Evolutionary conservation across 1,140 invertebrate genomes (phyloP).

Genomic region (Drosophila pseudoobscura): DNA sequence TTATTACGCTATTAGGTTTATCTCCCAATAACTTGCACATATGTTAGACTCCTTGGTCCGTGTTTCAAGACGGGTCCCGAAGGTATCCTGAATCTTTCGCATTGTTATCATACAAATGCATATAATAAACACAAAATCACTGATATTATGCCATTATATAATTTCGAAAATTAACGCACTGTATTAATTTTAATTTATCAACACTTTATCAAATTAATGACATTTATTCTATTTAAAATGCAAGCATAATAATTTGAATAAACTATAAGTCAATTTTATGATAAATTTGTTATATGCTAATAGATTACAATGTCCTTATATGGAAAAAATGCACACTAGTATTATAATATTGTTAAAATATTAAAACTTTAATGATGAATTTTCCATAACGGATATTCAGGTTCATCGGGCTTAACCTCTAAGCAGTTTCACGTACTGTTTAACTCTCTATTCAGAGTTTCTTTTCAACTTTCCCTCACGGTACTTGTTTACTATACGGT

Average conservation of each 20-base stretch:
- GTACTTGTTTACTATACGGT: conserved; percentile 86
- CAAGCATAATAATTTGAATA: conserved; percentile 44
- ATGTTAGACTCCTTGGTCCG: conserved; percentile 96
- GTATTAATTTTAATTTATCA: conserved; percentile 45
- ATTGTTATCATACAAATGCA: conserved; percentile 49
- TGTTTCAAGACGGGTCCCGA: conserved; percentile 94
- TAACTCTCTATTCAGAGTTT: conserved; percentile 92
- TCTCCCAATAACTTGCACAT: conserved; percentile 86
- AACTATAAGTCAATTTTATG: conserved; percentile 14
- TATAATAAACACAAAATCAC: conserved; percentile 40
- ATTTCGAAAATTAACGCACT: conserved; percentile 42
- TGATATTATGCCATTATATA: conserved; percentile 36
- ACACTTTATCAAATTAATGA: conserved; percentile 38
- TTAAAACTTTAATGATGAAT: conserved; percentile 48
- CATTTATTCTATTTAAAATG: conserved; percentile 35
- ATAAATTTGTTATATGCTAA: conserved; percentile 21
- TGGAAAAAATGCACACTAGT: conserved; percentile 44
- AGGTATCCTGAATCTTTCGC: conserved; percentile 85
- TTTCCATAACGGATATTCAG: conserved; percentile 53
- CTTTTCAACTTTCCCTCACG: conserved; percentile 90
- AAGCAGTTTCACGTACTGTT: conserved; percentile 84
- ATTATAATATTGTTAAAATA: conserved; percentile 32
- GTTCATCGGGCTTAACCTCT: conserved; percentile 52
- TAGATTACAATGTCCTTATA: conserved; percentile 51
- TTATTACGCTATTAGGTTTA: conserved; percentile 48